phyloP scores from a whole-genome alignment of 2,888 invertebrate genomes.

The Micoletzkya japonica region DNA sequence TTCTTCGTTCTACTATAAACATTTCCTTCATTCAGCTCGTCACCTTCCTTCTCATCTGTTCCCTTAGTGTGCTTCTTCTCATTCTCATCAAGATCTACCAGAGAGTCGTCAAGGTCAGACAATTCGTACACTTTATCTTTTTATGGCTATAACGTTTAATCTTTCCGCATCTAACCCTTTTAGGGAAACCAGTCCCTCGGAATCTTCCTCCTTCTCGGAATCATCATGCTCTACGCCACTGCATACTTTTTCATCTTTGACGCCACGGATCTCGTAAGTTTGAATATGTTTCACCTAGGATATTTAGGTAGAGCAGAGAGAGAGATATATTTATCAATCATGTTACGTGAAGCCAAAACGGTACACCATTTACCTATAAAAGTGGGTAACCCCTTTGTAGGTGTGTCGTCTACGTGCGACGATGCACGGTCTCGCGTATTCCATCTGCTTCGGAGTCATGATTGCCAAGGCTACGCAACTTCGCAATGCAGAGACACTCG shows the following conservation, averaged over 20 bases:
- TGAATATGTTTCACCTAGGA: background rate
- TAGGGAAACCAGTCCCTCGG: constrained; percentile 62
- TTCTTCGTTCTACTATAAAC: too few species aligned
- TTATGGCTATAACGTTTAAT: constrained; percentile 23
- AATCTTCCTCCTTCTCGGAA: constrained; percentile 58
- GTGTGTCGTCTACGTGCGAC: constrained; percentile 48
- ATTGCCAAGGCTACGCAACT: constrained; percentile 62
- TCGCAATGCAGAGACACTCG: constrained; percentile 58
- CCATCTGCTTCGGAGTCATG: constrained; percentile 62
- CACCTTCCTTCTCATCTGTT: constrained; percentile 17
- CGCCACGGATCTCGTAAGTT: constrained; percentile 45
- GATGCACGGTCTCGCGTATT: constrained; percentile 54
- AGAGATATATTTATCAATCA: too few species aligned
- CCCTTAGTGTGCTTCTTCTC: constrained; percentile 19
- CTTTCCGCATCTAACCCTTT: too few species aligned
- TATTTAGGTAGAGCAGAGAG: too few species aligned
- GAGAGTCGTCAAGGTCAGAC: constrained; percentile 9
- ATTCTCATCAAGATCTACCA: constrained; percentile 28
- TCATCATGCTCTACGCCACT: constrained; percentile 54
- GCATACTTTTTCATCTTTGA: constrained; percentile 60
- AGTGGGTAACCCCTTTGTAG: too few species aligned
- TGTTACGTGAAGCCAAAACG: too few species aligned
- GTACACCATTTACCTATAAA: too few species aligned
- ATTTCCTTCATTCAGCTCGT: constrained; percentile 33
- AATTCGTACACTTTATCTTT: constrained; percentile 8